Percentiles rank a stretch among this genome's conserved stretches.
Evolutionary conservation across 2,888 invertebrate genomes (phyloP).

Genomic region (Habrosyne pyritoides): DNA sequence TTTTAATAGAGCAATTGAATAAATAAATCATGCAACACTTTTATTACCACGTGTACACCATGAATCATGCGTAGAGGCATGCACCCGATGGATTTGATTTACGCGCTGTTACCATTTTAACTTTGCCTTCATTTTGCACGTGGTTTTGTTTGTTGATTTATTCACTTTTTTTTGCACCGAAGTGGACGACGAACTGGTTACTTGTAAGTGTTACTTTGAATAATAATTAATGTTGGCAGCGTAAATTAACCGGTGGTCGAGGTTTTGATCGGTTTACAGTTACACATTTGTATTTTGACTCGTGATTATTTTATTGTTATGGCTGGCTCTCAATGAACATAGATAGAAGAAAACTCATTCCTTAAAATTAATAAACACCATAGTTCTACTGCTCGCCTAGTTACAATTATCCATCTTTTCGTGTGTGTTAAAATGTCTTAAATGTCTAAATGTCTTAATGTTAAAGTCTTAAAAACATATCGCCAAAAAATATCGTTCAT

Average conservation of each 20-base stretch:
- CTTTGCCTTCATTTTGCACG: constrained; percentile 60
- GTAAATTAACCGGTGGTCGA: not conserved
- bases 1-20: constrained; percentile 3
- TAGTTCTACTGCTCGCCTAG: too few species aligned
- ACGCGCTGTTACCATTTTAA: constrained; percentile 54
- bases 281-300: not conserved
- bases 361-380: too few species aligned
- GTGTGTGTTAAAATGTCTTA: too few species aligned
- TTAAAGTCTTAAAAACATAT: too few species aligned
- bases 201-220: not conserved
- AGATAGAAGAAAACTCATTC: too few species aligned
- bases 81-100: constrained; percentile 58
- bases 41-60: constrained; percentile 13
- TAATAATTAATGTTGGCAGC: not conserved
- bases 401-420: too few species aligned
- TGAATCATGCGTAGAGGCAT: constrained; percentile 51
- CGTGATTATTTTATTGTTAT: too few species aligned
- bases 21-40: constrained; percentile 5
- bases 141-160: constrained; percentile 38
- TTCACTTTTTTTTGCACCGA: constrained; percentile 13
- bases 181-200: constrained; percentile 15
- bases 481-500: too few species aligned
- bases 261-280: not conserved
- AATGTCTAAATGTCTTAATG: too few species aligned
- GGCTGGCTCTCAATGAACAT: too few species aligned